Evolutionary conservation across 2,888 invertebrate genomes (phyloP).

Genomic region (Homarus gammarus): DNA sequence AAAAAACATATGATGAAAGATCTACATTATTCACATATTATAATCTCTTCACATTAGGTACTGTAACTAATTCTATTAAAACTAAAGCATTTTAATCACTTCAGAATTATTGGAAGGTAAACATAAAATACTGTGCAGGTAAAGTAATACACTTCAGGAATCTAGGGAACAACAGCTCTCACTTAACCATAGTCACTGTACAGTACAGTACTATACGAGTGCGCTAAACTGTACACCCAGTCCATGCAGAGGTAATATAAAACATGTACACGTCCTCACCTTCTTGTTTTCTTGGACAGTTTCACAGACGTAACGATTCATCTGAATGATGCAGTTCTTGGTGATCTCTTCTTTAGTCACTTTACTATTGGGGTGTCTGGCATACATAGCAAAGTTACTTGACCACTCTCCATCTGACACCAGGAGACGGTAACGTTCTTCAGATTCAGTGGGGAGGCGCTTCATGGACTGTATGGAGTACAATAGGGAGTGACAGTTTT

Average conservation of each 20-base stretch:
- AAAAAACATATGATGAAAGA: too few species aligned
- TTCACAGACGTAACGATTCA: slow-evolving; percentile 90
- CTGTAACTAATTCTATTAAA: too few species aligned
- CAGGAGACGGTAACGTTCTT: slow-evolving; percentile 81
- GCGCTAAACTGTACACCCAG: too few species aligned
- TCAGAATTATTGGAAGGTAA: too few species aligned
- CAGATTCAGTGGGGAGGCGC: slow-evolving; percentile 60
- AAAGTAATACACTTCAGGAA: background rate
- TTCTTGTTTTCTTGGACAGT: slow-evolving; percentile 85
- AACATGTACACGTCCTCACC: slow-evolving; percentile 82
- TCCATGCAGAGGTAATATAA: too few species aligned
- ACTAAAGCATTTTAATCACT: too few species aligned
- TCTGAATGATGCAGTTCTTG: slow-evolving; percentile 87
- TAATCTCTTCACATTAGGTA: too few species aligned
- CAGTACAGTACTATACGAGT: too few species aligned
- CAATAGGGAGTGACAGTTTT: too few species aligned
- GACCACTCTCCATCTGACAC: slow-evolving; percentile 92
- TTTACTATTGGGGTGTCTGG: slow-evolving; percentile 85
- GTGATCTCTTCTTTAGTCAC: slow-evolving; percentile 80
- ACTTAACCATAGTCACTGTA: too few species aligned
- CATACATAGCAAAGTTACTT: slow-evolving; percentile 94
- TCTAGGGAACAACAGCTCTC: too few species aligned
- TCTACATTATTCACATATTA: too few species aligned
- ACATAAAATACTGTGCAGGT: background rate
- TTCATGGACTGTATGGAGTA: slow-evolving; percentile 63